These are phyloP conservation scores for Saguinus midas DNA, from an alignment of 2,113 vertebrate genomes.

Conservation along the genomic window DNA sequence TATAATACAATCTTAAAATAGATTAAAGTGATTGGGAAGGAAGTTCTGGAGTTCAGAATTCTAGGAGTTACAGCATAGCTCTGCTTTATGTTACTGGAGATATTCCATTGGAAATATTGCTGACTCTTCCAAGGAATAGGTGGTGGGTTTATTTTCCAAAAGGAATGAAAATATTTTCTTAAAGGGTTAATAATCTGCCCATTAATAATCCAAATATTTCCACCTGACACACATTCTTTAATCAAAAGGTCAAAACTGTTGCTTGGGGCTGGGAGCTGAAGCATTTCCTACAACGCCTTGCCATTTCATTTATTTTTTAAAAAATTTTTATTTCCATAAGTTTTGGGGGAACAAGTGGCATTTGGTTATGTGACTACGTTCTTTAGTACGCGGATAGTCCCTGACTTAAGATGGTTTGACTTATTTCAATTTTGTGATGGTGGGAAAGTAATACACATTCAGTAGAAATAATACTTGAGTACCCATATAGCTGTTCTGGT, in stretches of 20 bases:
- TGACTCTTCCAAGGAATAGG: not conserved
- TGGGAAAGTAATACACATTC: not conserved
- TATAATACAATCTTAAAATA: not conserved
- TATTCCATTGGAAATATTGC: not conserved
- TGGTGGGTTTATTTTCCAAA: not conserved
- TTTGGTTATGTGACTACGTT: no score
- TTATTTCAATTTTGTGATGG: not conserved
- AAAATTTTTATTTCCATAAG: no score
- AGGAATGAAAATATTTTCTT: not conserved
- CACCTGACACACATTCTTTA: not conserved
- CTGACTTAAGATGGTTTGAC: no score
- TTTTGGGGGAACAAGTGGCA: no score
- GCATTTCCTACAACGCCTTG: not conserved
- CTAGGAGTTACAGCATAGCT: not conserved
- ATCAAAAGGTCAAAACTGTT: not conserved
- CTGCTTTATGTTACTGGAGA: not conserved
- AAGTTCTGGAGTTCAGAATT: not conserved
- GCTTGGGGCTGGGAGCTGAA: not conserved
- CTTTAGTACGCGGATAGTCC: no score
- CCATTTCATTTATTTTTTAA: not conserved
- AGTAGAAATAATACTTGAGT: not conserved
- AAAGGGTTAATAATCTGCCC: not conserved
- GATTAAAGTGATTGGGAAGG: not conserved
- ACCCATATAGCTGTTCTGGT: not conserved
- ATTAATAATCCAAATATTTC: constrained; percentile 24